These are phyloP conservation scores for Drosophila longiperda DNA, from an alignment of 2,888 invertebrate species.

Conservation along the genomic window DNA sequence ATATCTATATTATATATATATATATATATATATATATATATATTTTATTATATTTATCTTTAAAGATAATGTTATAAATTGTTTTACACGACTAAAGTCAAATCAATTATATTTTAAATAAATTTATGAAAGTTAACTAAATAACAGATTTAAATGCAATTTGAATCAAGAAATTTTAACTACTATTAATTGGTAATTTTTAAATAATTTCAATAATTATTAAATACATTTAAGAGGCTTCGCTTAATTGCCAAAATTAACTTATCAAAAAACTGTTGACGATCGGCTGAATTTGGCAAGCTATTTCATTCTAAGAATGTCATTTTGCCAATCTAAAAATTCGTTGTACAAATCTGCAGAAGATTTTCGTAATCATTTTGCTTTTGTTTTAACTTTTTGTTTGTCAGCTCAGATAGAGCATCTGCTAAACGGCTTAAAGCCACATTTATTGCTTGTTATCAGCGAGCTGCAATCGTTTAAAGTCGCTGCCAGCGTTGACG, in stretches of 20 bases:
- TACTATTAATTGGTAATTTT: neutral
- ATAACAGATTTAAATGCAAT: neutral
- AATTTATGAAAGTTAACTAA: neutral
- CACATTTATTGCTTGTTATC: slow-evolving; percentile 42
- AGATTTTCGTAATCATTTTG: neutral
- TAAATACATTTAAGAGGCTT: neutral
- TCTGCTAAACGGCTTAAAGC: neutral
- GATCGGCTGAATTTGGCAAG: neutral
- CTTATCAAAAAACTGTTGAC: neutral
- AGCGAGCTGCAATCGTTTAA: slow-evolving; percentile 43
- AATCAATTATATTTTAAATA: neutral
- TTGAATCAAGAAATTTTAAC: neutral
- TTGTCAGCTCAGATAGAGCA: neutral
- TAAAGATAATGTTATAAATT: neutral
- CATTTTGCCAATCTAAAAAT: neutral
- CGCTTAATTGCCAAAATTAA: neutral
- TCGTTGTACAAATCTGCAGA: neutral
- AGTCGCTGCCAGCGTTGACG: slow-evolving; percentile 20
- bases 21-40: too few species aligned
- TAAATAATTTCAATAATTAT: neutral
- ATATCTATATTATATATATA: too few species aligned
- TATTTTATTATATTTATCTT: too few species aligned
- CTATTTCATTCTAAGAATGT: neutral
- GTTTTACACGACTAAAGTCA: neutral
- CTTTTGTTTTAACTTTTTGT: neutral